A percentile compares a stretch with the other conserved stretches of the same genome.
These are phyloP conservation scores for Trimorus sp. DNA, from an alignment of 2,888 invertebrate species.

Conservation along the genomic window DNA sequence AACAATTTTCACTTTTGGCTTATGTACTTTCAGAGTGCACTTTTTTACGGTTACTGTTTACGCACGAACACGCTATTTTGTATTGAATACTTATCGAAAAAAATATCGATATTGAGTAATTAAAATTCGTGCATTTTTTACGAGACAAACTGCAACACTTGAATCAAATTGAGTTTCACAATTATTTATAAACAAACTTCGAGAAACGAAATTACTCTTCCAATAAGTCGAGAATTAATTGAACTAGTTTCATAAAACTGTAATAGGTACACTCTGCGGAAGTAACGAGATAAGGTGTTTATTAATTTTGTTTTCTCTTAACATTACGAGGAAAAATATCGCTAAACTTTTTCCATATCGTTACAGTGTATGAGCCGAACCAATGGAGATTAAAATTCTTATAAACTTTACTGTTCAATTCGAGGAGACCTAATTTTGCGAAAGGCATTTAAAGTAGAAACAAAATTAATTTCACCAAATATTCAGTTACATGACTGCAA, in stretches of 20 bases:
- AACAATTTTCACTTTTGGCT: too few relatives aligned
- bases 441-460: too few relatives aligned
- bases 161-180: neutral
- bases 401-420: conserved; percentile 22
- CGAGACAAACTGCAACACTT: neutral
- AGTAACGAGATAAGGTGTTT: conserved; percentile 30
- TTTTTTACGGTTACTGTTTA: too few relatives aligned
- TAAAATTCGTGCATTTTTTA: neutral
- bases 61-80: too few relatives aligned
- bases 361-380: conserved; percentile 9
- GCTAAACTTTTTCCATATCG: conserved; percentile 32
- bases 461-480: too few relatives aligned
- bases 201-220: conserved; percentile 10
- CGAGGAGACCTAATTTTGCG: too few relatives aligned
- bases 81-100: too few relatives aligned
- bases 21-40: too few relatives aligned
- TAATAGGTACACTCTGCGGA: conserved; percentile 4
- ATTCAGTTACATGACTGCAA: too few relatives aligned
- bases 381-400: conserved; percentile 32
- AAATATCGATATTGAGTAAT: neutral
- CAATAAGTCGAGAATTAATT: conserved; percentile 25
- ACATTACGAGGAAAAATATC: conserved; percentile 28
- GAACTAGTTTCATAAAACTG: conserved; percentile 18
- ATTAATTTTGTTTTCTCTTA: conserved; percentile 31
- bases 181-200: conserved; percentile 5